Evolutionary conservation across 2,113 vertebrate species (phyloP).

Genomic region (Muscicapa adusta): DNA sequence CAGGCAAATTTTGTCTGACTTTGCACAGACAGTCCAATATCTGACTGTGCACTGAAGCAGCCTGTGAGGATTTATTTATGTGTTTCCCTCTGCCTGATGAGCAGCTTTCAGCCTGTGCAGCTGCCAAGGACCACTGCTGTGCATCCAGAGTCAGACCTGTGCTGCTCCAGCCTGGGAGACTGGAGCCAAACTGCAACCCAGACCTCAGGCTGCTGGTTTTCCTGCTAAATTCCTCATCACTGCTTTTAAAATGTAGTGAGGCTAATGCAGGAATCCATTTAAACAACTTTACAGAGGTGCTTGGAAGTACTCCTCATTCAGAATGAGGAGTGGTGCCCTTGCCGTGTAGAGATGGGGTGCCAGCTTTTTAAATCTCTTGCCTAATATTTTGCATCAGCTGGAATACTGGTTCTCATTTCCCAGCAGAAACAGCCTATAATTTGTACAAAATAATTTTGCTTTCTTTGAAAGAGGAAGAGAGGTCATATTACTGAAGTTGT

Average conservation of each 20-base stretch:
- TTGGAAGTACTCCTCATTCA: not conserved
- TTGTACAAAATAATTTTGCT: constrained; percentile 56
- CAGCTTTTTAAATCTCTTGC: not conserved
- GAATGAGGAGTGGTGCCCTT: not conserved
- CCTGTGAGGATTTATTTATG: not conserved
- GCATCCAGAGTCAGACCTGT: not conserved
- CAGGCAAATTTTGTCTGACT: not conserved
- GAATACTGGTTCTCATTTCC: constrained; percentile 49
- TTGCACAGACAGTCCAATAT: not conserved
- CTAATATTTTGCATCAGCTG: constrained; percentile 19
- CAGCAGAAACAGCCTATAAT: constrained; percentile 49
- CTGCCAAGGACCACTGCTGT: not conserved
- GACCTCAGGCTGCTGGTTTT: not conserved
- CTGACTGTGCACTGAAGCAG: not conserved
- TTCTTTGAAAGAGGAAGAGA: constrained; percentile 65
- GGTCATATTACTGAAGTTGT: not conserved
- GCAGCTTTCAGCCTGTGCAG: not conserved
- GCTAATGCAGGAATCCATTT: not conserved
- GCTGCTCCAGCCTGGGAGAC: not conserved
- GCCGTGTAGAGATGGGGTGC: not conserved
- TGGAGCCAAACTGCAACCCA: not conserved
- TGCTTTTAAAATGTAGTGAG: not conserved
- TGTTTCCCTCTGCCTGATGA: not conserved
- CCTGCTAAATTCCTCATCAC: not conserved
- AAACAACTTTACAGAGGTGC: not conserved